phyloP scores from a whole-genome alignment of 2,797 vertebrate species.

The Enoplosus armatus region DNA sequence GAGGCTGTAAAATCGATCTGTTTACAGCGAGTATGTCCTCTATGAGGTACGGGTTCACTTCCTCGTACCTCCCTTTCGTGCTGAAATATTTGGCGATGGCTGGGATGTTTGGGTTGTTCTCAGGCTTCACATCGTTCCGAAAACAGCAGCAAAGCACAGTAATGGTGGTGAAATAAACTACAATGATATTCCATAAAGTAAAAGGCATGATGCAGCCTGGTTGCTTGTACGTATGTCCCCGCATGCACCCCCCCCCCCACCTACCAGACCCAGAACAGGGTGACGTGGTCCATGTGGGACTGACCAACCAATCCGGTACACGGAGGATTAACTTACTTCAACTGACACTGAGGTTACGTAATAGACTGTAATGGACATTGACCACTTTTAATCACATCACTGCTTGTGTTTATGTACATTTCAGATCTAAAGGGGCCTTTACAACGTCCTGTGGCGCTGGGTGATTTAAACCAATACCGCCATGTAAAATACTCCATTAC shows the following conservation, averaged over 20 bases:
- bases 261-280: too few relatives aligned
- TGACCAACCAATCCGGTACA: not conserved
- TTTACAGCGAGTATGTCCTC: constrained; percentile 82
- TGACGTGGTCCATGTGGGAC: constrained; percentile 18
- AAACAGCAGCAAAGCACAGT: too few relatives aligned
- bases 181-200: not conserved
- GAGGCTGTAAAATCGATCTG: constrained; percentile 70
- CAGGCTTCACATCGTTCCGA: not conserved
- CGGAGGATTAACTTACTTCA: not conserved
- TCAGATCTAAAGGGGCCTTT: not conserved
- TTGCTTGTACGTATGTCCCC: not conserved
- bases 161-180: constrained; percentile 27
- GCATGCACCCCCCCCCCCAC: not conserved
- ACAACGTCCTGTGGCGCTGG: not conserved
- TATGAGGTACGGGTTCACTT: constrained; percentile 86
- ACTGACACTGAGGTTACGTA: not conserved
- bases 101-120: constrained; percentile 56
- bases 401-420: not conserved
- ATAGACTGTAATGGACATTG: not conserved
- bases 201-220: constrained; percentile 36
- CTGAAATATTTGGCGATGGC: constrained; percentile 87
- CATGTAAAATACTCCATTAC: too few relatives aligned
- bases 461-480: too few relatives aligned
- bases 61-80: constrained; percentile 93
- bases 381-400: not conserved